Evolutionary conservation across 2,888 invertebrate genomes (phyloP).

Genomic region (Yponomeuta evonymella): DNA sequence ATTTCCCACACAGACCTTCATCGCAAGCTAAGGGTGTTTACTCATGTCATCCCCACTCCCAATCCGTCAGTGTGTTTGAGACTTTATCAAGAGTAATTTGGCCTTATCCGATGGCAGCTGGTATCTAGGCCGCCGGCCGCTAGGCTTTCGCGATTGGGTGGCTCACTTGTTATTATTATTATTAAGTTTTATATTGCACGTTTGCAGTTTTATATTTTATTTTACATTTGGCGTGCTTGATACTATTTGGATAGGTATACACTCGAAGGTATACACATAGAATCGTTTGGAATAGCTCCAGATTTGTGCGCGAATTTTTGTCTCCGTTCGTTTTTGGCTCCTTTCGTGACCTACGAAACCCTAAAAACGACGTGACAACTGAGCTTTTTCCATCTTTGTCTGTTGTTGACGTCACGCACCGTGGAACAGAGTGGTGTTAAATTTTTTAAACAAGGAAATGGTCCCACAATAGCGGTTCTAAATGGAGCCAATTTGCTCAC

Average conservation of each 20-base stretch:
- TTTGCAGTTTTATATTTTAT: too few species aligned
- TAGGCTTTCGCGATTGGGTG: background rate
- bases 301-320: too few species aligned
- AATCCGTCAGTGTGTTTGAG: background rate
- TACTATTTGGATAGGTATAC: too few species aligned
- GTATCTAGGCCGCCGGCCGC: constrained; percentile 5
- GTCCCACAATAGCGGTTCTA: background rate
- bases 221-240: too few species aligned
- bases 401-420: background rate
- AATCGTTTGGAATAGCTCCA: too few species aligned
- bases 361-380: too few species aligned
- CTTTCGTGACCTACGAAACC: too few species aligned
- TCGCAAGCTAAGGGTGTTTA: background rate
- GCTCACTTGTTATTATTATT: too few species aligned
- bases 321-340: too few species aligned
- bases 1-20: background rate
- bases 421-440: background rate
- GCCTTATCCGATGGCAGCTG: background rate
- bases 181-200: too few species aligned
- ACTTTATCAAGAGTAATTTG: background rate
- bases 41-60: background rate
- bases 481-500: constrained; percentile 37
- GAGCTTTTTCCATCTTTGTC: too few species aligned
- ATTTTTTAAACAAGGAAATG: background rate
- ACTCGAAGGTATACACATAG: too few species aligned